These are phyloP conservation scores for Mechanitis mazaeus DNA, from an alignment of 2,888 invertebrate species.

Conservation along the genomic window DNA sequence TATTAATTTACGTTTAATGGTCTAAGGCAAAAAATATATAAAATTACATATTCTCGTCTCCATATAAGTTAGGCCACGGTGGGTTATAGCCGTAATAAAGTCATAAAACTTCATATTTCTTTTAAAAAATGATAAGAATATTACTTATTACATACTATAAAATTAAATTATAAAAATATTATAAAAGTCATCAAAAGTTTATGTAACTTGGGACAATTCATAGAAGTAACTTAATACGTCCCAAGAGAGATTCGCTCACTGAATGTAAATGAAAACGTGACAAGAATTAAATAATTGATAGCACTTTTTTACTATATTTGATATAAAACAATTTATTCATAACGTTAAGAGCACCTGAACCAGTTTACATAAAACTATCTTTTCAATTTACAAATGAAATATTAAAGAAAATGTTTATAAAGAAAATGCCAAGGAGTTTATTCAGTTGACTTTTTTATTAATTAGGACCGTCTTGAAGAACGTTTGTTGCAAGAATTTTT, in stretches of 20 bases:
- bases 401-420: not conserved
- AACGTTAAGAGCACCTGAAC: not conserved
- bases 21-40: too few relatives aligned
- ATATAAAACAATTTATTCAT: too few relatives aligned
- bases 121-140: too few relatives aligned
- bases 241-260: not conserved
- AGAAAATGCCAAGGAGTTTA: not conserved
- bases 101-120: too few relatives aligned
- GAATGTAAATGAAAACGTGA: constrained; percentile 1
- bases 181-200: not conserved
- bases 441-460: constrained; percentile 13
- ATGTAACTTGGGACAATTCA: not conserved
- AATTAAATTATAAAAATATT: not conserved
- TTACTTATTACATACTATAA: too few relatives aligned
- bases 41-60: too few relatives aligned
- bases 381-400: not conserved
- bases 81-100: too few relatives aligned
- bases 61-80: too few relatives aligned
- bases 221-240: not conserved
- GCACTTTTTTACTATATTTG: not conserved
- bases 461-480: constrained; percentile 12
- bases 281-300: not conserved
- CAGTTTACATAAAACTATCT: not conserved
- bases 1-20: too few relatives aligned
- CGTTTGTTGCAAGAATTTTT: constrained; percentile 11